phyloP scores from a whole-genome alignment of 2,888 invertebrate species.

The Palloptera scutellata region DNA sequence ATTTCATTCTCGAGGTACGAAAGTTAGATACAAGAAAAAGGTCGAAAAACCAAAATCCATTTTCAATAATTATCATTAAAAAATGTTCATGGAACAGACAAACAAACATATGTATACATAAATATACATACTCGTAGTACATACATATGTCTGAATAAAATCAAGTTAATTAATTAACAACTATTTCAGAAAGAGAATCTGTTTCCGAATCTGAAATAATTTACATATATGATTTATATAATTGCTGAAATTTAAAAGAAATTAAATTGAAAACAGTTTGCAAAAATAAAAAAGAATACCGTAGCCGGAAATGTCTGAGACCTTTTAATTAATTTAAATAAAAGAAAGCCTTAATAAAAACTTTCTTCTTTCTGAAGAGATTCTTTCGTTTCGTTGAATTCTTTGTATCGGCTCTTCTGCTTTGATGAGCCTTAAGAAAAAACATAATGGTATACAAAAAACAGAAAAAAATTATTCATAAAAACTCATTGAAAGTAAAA shows the following conservation, averaged over 20 bases:
- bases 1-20: slow-evolving; percentile 15
- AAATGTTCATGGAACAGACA: background rate
- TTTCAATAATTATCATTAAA: background rate
- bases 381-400: too few species aligned
- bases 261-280: slow-evolving; percentile 10
- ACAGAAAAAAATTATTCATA: background rate
- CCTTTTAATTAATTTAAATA: slow-evolving; percentile 57
- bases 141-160: background rate
- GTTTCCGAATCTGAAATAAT: too few species aligned
- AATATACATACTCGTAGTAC: background rate
- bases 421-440: background rate
- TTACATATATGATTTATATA: too few species aligned
- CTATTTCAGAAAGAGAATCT: too few species aligned
- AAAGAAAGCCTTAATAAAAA: slow-evolving; percentile 29
- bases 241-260: background rate
- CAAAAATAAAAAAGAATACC: slow-evolving; percentile 18
- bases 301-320: slow-evolving; percentile 58
- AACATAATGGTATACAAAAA: background rate
- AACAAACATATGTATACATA: background rate
- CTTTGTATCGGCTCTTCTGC: too few species aligned
- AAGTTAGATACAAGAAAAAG: background rate
- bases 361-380: slow-evolving; percentile 5
- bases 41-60: slow-evolving; percentile 10
- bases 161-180: too few species aligned
- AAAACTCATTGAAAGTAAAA: background rate